Evolutionary conservation across 2,888 invertebrate genomes (phyloP), one percentile per base, ranked within the genome.

Genomic region (Odontocerum albicorne): DNA sequence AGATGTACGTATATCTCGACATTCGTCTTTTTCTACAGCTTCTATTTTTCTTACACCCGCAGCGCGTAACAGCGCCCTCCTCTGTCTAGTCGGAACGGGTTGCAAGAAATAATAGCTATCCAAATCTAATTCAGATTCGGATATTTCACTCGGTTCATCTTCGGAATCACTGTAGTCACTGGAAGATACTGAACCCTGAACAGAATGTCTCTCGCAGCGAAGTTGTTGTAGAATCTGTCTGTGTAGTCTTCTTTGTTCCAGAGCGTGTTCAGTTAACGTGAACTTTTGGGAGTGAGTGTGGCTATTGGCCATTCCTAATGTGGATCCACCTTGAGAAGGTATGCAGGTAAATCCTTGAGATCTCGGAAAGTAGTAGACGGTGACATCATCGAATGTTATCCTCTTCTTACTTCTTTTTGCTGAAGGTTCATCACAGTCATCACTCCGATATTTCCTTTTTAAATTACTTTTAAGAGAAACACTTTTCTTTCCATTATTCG

Each of bases 41-140:
- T 97, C 97, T 65, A 97, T 96, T 75, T 95, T 93, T 46, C 92
- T 81, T 1, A 97, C 90, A 0, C 97, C 97, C 4, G 96, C 90
- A n/a, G 92, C 90, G 49, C 96, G 83, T 13, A 97, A 77, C 47
- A 97, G 76, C 2, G 90, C 88, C 55, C 96, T 77, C 56, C 97
- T 83, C 71, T 96, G 96, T 65, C 94, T 82, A 2, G 95, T 93
- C 6, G 96, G 89, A 51, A 97, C 91, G 6, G 97, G 96, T 72
- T 96, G 88, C 45, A 94, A 75, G 68, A 94, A 94, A 68, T 93
- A 93, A 70, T 90, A 93, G 66, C 88, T 90, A 65, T 94, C 94
- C 64, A 90, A 83, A 70, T 94, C 94, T 64, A 92, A 78, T 67
- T 95, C 93, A 8, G 90, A 88, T 69, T 89, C 90, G 57, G 86